phyloP scores from a whole-genome alignment of 2,888 invertebrate genomes.

The Ochropleura leucogaster region DNA sequence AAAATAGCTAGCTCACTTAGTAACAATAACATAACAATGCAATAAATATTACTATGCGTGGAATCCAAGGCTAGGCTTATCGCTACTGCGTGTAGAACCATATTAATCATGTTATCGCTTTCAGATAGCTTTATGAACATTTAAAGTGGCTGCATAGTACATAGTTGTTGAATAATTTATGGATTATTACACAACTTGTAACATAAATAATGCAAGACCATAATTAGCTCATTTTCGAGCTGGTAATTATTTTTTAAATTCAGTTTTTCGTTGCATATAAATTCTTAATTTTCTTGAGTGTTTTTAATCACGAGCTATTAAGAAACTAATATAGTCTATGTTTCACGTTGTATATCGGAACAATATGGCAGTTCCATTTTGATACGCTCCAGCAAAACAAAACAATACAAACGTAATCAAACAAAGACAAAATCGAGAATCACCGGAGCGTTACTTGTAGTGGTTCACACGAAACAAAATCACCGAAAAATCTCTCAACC shows the following conservation, averaged over 20 bases:
- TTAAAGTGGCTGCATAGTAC: conserved; percentile 24
- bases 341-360: conserved; percentile 18
- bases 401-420: conserved; percentile 71
- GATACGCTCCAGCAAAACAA: conserved; percentile 63
- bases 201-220: conserved; percentile 3
- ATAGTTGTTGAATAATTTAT: conserved; percentile 35
- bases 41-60: conserved; percentile 49
- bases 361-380: conserved; percentile 49
- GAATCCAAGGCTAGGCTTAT: conserved; percentile 72
- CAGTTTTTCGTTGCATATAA: conserved; percentile 11
- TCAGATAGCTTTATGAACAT: conserved; percentile 52
- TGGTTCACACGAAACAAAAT: conserved; percentile 88
- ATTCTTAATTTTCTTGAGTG: conserved; percentile 9
- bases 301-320: background rate
- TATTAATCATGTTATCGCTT: conserved; percentile 70
- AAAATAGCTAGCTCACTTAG: conserved; percentile 25
- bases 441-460: conserved; percentile 75
- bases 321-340: conserved; percentile 14
- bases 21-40: conserved; percentile 53
- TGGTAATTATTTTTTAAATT: background rate
- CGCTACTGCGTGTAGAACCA: conserved; percentile 65
- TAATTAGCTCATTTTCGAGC: conserved; percentile 14
- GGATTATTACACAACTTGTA: conserved; percentile 8
- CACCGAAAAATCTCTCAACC: conserved; percentile 80
- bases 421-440: conserved; percentile 72